Evolutionary conservation across 2,797 vertebrate genomes (phyloP).

Genomic region (Anguilla anguilla): DNA sequence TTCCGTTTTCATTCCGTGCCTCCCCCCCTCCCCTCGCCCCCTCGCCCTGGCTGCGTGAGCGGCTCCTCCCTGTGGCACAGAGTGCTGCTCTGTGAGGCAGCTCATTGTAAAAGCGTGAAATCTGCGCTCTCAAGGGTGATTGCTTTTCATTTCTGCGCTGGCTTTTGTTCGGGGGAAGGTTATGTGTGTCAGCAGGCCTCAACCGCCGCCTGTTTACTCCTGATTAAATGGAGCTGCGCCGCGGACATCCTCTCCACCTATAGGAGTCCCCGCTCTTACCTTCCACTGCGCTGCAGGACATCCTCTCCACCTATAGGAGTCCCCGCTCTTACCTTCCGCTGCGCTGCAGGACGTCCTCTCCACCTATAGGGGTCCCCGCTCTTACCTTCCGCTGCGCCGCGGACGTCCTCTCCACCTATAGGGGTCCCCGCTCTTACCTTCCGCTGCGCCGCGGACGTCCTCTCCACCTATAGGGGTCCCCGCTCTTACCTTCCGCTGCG

Average conservation of each 20-base stretch:
- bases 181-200: slow-evolving; percentile 56
- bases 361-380: too few relatives aligned
- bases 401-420: too few relatives aligned
- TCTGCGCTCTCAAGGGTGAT: slow-evolving; percentile 51
- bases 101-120: slow-evolving; percentile 49
- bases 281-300: not conserved
- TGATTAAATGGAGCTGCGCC: slow-evolving; percentile 57
- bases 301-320: too few relatives aligned
- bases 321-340: too few relatives aligned
- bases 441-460: too few relatives aligned
- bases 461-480: slow-evolving; percentile 42
- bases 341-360: too few relatives aligned
- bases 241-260: slow-evolving; percentile 40
- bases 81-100: slow-evolving; percentile 43
- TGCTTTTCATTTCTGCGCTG: slow-evolving; percentile 53
- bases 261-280: slow-evolving; percentile 30
- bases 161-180: slow-evolving; percentile 50
- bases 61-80: slow-evolving; percentile 32
- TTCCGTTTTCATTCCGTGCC: slow-evolving; percentile 37
- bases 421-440: too few relatives aligned
- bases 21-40: not conserved
- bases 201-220: slow-evolving; percentile 56
- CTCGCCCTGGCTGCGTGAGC: slow-evolving; percentile 29
- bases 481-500: slow-evolving; percentile 14
- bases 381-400: too few relatives aligned